A percentile compares a stretch with the other conserved stretches of the same genome.
These are phyloP conservation scores for Xestoiulus laeticollis DNA, from an alignment of 2,888 invertebrate genomes.

Conservation along the genomic window DNA sequence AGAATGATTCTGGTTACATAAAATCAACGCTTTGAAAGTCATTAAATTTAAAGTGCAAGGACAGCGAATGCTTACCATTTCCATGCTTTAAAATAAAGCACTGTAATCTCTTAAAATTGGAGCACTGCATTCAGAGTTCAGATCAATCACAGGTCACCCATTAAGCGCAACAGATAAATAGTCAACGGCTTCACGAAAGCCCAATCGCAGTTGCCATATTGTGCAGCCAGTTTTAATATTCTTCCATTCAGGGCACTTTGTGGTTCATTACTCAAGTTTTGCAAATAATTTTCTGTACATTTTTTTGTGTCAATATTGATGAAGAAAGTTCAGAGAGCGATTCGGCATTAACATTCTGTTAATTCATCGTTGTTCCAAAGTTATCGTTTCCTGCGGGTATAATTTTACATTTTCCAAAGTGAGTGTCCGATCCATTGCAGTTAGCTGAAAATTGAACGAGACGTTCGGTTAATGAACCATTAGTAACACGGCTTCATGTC, in stretches of 20 bases:
- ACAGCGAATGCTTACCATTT: slow-evolving; percentile 12
- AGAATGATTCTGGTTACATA: background rate
- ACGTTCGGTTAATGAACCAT: too few species aligned
- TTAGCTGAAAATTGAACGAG: slow-evolving; percentile 70
- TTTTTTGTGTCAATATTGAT: background rate
- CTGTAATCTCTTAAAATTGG: slow-evolving; percentile 24
- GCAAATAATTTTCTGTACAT: slow-evolving; percentile 29
- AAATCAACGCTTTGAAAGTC: background rate
- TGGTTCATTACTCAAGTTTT: background rate
- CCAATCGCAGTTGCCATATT: background rate
- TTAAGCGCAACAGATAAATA: background rate
- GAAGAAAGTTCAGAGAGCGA: slow-evolving; percentile 50
- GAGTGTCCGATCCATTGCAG: slow-evolving; percentile 77
- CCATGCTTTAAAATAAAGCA: slow-evolving; percentile 24
- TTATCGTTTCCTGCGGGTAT: slow-evolving; percentile 93
- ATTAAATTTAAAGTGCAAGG: background rate
- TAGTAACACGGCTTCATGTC: too few species aligned
- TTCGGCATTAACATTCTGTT: background rate
- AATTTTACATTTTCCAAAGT: slow-evolving; percentile 85
- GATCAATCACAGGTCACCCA: background rate
- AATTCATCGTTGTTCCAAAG: slow-evolving; percentile 89
- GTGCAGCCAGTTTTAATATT: background rate
- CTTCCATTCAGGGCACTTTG: slow-evolving; percentile 2
- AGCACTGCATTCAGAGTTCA: background rate
- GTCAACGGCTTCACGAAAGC: background rate